Conservation (phyloP, 30 jellyfish, hydroid and myxozoan species). For the Turritopsis rubra region DNA sequence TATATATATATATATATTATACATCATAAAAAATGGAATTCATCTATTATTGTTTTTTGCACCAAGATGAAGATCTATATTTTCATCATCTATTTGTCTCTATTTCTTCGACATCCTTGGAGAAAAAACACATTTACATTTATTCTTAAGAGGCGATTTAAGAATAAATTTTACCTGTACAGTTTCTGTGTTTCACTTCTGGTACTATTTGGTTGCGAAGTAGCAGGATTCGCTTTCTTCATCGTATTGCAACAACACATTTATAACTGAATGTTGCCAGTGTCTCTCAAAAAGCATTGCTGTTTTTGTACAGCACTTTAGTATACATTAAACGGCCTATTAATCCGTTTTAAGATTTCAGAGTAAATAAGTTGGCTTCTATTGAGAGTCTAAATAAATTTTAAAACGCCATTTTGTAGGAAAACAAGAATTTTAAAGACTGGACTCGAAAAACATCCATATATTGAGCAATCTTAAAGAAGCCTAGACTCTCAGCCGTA, state of each 20-base stretch:
- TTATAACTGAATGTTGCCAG: constrained; percentile 19
- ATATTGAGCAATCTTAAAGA: constrained; percentile 7
- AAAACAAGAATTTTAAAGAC: constrained; percentile 25
- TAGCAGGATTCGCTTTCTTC: constrained; percentile 34
- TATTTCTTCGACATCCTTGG: too few species aligned
- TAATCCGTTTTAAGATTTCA: constrained; percentile 13
- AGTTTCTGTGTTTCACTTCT: constrained; percentile 25
- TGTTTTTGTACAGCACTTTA: constrained; percentile 1
- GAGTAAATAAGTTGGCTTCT: constrained; percentile 19
- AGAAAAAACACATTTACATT: too few species aligned
- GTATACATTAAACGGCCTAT: constrained; percentile 4
- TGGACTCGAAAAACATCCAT: constrained; percentile 11
- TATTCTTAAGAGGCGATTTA: too few species aligned
- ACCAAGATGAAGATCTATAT: too few species aligned
- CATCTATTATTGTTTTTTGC: too few species aligned
- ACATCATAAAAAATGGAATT: too few species aligned
- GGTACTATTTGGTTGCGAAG: constrained; percentile 26
- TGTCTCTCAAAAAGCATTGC: constrained; percentile 18
- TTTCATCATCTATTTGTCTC: too few species aligned
- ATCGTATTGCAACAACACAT: constrained; percentile 32
- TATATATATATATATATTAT: too few species aligned
- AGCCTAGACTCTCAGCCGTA: neutral
- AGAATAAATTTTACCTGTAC: constrained; percentile 1
- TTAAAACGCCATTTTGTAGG: constrained; percentile 26
- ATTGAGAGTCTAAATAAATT: constrained; percentile 9